Percentiles rank a stretch among this genome's conserved stretches.
phyloP scores from a whole-genome alignment of 1,140 invertebrate species.

The Araneus ventricosus region DNA sequence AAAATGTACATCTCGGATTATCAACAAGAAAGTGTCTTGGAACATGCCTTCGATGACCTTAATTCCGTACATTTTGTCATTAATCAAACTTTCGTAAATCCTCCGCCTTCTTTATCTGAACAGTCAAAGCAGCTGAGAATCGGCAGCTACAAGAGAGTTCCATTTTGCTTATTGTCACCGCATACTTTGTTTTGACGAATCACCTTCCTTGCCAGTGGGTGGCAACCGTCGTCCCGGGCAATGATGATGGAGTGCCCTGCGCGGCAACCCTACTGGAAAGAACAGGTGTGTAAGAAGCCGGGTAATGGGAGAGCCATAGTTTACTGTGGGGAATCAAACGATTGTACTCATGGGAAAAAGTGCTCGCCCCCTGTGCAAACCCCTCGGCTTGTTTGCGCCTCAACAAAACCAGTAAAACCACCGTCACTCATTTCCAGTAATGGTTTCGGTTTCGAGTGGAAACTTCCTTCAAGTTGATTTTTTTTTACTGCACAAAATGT shows the following conservation, averaged over 20 bases:
- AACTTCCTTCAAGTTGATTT: not conserved
- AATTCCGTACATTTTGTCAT: too few species aligned
- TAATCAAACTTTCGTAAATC: too few species aligned
- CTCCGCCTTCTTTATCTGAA: too few species aligned
- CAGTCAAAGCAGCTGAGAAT: not conserved
- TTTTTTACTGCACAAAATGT: not conserved
- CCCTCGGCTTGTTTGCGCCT: not conserved
- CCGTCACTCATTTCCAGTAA: not conserved
- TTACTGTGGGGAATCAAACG: not conserved
- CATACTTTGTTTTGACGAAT: constrained; percentile 6
- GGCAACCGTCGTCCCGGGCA: not conserved
- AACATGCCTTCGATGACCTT: too few species aligned
- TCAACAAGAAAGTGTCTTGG: too few species aligned
- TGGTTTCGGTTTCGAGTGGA: constrained; percentile 10
- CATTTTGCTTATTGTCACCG: not conserved
- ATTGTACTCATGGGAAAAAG: constrained; percentile 43
- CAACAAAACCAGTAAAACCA: not conserved
- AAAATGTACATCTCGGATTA: too few species aligned
- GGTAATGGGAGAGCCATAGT: constrained; percentile 40
- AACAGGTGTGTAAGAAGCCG: constrained; percentile 33
- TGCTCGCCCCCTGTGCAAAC: not conserved
- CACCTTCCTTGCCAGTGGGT: not conserved
- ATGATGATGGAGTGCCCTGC: constrained; percentile 8
- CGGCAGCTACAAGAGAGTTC: not conserved
- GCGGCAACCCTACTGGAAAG: not conserved